Percentiles rank a stretch among this genome's conserved stretches.
Evolutionary conservation across 2,888 invertebrate species (phyloP).

Genomic region (Sylvicola cinctus): DNA sequence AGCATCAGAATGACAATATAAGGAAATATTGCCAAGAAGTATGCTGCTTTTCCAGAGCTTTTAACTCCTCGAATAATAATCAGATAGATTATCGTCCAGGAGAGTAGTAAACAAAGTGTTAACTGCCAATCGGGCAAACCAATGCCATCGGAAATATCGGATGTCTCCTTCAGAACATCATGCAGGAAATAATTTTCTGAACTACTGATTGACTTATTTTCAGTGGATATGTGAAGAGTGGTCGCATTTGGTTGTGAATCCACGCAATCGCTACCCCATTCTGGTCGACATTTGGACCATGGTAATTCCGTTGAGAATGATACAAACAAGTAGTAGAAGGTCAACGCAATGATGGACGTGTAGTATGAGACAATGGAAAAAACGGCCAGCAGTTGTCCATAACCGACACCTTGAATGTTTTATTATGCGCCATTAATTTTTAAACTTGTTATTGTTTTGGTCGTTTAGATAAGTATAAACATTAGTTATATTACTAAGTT

Average conservation of each 20-base stretch:
- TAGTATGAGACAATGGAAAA: constrained; percentile 54
- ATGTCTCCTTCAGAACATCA: constrained; percentile 29
- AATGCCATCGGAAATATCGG: constrained; percentile 25
- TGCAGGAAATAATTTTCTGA: constrained; percentile 38
- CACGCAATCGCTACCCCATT: constrained; percentile 17
- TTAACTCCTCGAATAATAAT: constrained; percentile 52
- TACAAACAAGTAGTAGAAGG: constrained; percentile 47
- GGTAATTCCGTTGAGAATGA: constrained; percentile 50
- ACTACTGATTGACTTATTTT: constrained; percentile 23
- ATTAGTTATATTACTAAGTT: too few species aligned
- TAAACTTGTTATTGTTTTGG: too few species aligned
- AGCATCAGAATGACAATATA: constrained; percentile 57
- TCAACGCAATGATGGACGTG: constrained; percentile 50
- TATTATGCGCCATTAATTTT: too few species aligned
- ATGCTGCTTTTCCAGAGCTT: constrained; percentile 64
- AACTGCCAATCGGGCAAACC: constrained; percentile 45
- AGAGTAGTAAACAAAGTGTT: constrained; percentile 37
- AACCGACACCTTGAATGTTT: constrained; percentile 54
- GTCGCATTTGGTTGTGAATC: constrained; percentile 13
- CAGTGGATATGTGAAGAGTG: too few species aligned
- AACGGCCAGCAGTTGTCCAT: constrained; percentile 39
- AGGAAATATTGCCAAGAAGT: constrained; percentile 77
- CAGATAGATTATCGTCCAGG: constrained; percentile 48
- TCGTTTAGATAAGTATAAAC: too few species aligned
- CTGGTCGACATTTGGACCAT: constrained; percentile 41